These are phyloP conservation scores for Rhadinocentrus ornatus DNA, from an alignment of 2,797 vertebrate species.

Conservation along the genomic window DNA sequence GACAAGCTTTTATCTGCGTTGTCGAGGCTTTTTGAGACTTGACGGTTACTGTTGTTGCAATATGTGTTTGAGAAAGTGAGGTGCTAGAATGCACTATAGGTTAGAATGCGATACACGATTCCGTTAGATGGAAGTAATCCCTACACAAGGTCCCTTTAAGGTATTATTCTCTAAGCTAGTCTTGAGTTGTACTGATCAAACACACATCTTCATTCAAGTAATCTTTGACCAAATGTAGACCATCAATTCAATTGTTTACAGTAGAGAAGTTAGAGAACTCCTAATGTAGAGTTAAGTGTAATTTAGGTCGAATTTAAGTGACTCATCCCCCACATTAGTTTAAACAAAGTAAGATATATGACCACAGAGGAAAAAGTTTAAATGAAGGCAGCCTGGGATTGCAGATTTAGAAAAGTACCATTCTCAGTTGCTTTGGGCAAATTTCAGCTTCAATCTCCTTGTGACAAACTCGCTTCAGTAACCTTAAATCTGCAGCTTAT, in stretches of 20 bases:
- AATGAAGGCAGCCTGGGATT: not conserved
- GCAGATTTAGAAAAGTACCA: slow-evolving; percentile 2
- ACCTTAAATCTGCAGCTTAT: slow-evolving; percentile 26
- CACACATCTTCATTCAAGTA: not conserved
- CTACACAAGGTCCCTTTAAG: not conserved
- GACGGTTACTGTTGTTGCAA: no score
- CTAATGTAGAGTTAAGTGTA: not conserved
- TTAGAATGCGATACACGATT: no score
- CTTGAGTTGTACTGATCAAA: not conserved
- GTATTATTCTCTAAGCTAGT: not conserved
- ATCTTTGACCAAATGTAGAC: not conserved
- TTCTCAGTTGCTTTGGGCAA: slow-evolving; percentile 25
- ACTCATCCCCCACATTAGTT: not conserved
- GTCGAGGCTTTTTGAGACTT: no score
- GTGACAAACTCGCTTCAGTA: slow-evolving; percentile 42
- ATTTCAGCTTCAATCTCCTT: slow-evolving; percentile 49
- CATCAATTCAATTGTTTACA: not conserved
- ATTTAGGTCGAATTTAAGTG: slow-evolving; percentile 2
- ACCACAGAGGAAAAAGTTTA: not conserved
- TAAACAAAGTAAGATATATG: slow-evolving; percentile 6
- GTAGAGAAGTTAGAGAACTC: not conserved
- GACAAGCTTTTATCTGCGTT: no score
- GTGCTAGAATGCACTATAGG: no score
- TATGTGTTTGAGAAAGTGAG: no score
- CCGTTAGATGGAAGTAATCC: no score